Conservation (phyloP, 1,140 invertebrate genomes). For the Hirudo medicinalis region DNA sequence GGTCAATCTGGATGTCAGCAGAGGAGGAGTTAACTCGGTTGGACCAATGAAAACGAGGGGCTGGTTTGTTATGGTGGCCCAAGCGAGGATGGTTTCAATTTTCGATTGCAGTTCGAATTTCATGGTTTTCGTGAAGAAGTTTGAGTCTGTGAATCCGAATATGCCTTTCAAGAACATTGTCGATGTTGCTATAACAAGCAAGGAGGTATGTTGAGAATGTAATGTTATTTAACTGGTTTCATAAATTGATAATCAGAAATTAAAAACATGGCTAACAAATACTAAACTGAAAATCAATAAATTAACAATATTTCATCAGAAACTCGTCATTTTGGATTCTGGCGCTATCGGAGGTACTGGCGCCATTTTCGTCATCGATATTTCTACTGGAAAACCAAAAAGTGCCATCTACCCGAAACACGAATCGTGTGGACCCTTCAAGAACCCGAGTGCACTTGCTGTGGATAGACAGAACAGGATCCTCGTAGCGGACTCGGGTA, state of each 20-base stretch:
- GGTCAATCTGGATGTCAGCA: neutral
- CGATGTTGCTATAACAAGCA: conserved; percentile 1
- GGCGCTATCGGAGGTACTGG: neutral
- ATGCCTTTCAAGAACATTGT: neutral
- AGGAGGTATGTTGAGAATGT: neutral
- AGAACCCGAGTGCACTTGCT: neutral
- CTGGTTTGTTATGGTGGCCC: neutral
- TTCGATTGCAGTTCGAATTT: neutral
- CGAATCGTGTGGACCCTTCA: neutral
- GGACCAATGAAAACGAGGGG: neutral
- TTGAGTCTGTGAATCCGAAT: neutral
- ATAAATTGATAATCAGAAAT: too few species aligned
- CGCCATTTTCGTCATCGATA: conserved; percentile 1
- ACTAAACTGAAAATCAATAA: too few species aligned
- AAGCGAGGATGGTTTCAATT: neutral
- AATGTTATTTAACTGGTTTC: too few species aligned
- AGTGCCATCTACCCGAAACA: conserved; percentile 7
- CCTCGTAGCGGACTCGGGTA: neutral
- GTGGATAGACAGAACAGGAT: neutral
- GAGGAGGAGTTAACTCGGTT: neutral
- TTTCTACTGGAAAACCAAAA: neutral
- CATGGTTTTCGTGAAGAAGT: conserved; percentile 6
- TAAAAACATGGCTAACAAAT: too few species aligned
- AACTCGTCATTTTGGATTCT: neutral
- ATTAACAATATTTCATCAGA: too few species aligned